These are phyloP conservation scores for Drosophila suzukii DNA, from an alignment of 1,140 invertebrate species.

Conservation along the genomic window DNA sequence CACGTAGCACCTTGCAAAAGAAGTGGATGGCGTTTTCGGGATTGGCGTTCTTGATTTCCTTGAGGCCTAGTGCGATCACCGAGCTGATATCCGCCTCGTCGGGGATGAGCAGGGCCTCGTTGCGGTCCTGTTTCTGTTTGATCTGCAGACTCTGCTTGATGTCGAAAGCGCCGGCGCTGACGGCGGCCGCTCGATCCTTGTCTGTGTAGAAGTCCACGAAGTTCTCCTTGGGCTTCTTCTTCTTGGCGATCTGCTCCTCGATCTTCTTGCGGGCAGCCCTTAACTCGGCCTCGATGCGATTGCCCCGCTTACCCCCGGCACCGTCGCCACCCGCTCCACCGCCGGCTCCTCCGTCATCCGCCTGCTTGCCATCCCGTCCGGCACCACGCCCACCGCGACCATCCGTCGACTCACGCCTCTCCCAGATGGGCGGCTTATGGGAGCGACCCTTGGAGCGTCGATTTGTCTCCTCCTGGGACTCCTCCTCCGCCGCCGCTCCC, in stretches of 20 bases:
- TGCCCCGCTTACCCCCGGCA: constrained; percentile 66
- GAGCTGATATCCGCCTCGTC: constrained; percentile 91
- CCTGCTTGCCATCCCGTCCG: constrained; percentile 60
- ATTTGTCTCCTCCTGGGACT: constrained; percentile 59
- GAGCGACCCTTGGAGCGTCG: constrained; percentile 63
- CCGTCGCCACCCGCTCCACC: constrained; percentile 25
- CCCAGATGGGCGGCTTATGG: constrained; percentile 59
- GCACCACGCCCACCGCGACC: constrained; percentile 25
- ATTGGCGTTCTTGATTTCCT: constrained; percentile 90
- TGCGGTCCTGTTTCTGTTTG: constrained; percentile 91
- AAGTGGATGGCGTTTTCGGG: constrained; percentile 89
- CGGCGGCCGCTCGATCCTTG: constrained; percentile 94
- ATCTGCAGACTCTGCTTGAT: constrained; percentile 93
- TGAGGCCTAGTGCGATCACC: constrained; percentile 89
- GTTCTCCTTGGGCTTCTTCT: constrained; percentile 87
- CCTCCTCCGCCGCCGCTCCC: constrained; percentile 83
- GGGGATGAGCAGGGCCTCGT: constrained; percentile 89
- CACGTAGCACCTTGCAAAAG: constrained; percentile 89
- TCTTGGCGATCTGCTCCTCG: constrained; percentile 84
- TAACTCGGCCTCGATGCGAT: constrained; percentile 78
- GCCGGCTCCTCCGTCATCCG: constrained; percentile 46
- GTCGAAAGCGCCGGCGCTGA: constrained; percentile 89
- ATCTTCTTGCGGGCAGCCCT: constrained; percentile 69
- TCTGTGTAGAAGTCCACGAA: constrained; percentile 93
- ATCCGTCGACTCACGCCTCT: constrained; percentile 47